These are phyloP conservation scores for Macaria liturata DNA, from an alignment of 2,888 invertebrate genomes.

Conservation along the genomic window DNA sequence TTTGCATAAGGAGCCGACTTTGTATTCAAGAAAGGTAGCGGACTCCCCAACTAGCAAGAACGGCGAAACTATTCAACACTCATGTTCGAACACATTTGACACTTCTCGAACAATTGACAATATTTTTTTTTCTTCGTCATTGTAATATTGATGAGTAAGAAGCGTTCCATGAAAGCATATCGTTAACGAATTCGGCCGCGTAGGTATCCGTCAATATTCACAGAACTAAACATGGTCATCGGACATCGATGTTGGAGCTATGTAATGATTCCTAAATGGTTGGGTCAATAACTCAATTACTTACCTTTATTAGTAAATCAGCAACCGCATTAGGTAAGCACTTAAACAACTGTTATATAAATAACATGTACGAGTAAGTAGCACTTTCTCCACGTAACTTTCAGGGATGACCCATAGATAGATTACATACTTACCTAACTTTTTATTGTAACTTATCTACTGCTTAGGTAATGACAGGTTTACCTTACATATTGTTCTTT, in stretches of 20 bases:
- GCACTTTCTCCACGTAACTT: too few relatives aligned
- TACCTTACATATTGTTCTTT: too few relatives aligned
- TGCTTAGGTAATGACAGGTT: too few relatives aligned
- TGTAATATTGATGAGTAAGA: slow-evolving; percentile 61
- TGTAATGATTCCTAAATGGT: slow-evolving; percentile 14
- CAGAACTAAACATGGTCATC: slow-evolving; percentile 19
- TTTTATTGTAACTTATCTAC: too few relatives aligned
- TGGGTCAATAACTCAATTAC: slow-evolving; percentile 14
- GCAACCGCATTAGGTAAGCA: too few relatives aligned
- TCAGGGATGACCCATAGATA: too few relatives aligned
- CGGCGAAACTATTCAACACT: slow-evolving; percentile 64
- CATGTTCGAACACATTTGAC: slow-evolving; percentile 50
- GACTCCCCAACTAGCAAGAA: slow-evolving; percentile 70
- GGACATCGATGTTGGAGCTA: slow-evolving; percentile 2
- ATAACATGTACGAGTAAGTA: too few relatives aligned
- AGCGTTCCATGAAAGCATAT: slow-evolving; percentile 52
- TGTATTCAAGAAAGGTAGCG: slow-evolving; percentile 71
- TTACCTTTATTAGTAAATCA: too few relatives aligned
- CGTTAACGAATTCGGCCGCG: slow-evolving; percentile 37
- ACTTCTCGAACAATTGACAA: slow-evolving; percentile 63
- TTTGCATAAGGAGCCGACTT: slow-evolving; percentile 71
- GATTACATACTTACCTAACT: too few relatives aligned
- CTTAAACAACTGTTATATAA: too few relatives aligned
- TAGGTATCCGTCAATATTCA: slow-evolving; percentile 25
- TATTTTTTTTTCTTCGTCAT: slow-evolving; percentile 56